These are phyloP conservation scores for Galemys pyrenaicus DNA, from an alignment of 2,113 vertebrate genomes.

Conservation along the genomic window DNA sequence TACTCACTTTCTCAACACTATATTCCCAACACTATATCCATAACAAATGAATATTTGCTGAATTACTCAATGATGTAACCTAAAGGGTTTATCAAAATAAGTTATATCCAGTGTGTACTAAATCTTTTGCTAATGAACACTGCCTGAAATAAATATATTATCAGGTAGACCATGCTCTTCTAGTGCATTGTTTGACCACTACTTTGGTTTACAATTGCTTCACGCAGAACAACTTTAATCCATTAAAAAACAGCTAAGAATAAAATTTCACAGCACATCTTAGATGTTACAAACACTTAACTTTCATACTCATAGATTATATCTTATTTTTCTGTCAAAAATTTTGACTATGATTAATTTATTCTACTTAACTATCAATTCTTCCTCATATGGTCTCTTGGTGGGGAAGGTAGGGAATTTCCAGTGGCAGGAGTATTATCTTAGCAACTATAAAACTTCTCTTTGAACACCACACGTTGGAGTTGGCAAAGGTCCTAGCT, in stretches of 20 bases:
- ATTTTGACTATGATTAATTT: neutral
- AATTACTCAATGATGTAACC: constrained; percentile 6
- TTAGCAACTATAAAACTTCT: neutral
- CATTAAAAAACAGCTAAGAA: constrained; percentile 11
- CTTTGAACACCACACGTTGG: neutral
- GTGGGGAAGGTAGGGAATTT: neutral
- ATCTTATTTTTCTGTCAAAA: neutral
- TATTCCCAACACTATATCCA: neutral
- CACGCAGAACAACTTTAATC: neutral
- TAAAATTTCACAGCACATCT: constrained; percentile 20
- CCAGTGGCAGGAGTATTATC: neutral
- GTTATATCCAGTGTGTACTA: neutral
- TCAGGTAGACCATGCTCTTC: neutral
- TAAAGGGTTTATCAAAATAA: constrained; percentile 28
- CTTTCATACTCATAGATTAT: neutral
- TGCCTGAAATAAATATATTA: constrained; percentile 3
- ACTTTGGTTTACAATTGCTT: constrained; percentile 32
- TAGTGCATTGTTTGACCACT: neutral
- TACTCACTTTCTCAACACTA: neutral
- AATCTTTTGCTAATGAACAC: neutral
- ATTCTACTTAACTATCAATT: neutral
- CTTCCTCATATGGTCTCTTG: neutral
- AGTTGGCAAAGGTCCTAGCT: neutral
- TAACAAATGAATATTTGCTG: neutral
- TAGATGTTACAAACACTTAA: neutral